phyloP scores from a whole-genome alignment of 2,797 vertebrate genomes.

The Anabas testudineus region DNA sequence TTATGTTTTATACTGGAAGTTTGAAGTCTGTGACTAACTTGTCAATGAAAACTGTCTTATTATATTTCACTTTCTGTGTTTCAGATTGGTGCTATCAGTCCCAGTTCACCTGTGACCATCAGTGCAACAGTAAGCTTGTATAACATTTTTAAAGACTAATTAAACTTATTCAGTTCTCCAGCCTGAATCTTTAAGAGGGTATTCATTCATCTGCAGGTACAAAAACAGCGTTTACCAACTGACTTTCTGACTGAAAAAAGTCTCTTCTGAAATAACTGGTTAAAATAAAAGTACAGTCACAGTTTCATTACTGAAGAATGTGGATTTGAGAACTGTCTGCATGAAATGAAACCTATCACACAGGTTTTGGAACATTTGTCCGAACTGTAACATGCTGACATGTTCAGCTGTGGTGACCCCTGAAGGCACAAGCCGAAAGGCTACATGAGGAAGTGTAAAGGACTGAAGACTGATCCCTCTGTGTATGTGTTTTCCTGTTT shows the following conservation, averaged over 20 bases:
- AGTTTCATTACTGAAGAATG: no score
- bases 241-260: no score
- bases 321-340: not conserved
- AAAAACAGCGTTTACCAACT: no score
- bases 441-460: not conserved
- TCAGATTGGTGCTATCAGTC: slow-evolving; percentile 85
- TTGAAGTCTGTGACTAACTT: not conserved
- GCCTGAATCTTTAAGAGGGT: no score
- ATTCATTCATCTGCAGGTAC: no score
- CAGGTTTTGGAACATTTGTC: slow-evolving; percentile 5
- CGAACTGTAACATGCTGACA: not conserved
- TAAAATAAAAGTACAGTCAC: no score
- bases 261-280: no score
- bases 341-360: not conserved
- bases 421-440: no score
- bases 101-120: slow-evolving; percentile 73
- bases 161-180: no score
- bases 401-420: no score
- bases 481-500: slow-evolving; percentile 1
- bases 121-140: slow-evolving; percentile 78
- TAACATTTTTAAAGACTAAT: not conserved
- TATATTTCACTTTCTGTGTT: slow-evolving; percentile 34
- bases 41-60: not conserved
- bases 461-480: slow-evolving; percentile 3
- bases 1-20: not conserved